A percentile compares a stretch with the other conserved stretches of the same genome.
Evolutionary conservation across 2,113 vertebrate species (phyloP).

Genomic region (Apeltes quadracus): DNA sequence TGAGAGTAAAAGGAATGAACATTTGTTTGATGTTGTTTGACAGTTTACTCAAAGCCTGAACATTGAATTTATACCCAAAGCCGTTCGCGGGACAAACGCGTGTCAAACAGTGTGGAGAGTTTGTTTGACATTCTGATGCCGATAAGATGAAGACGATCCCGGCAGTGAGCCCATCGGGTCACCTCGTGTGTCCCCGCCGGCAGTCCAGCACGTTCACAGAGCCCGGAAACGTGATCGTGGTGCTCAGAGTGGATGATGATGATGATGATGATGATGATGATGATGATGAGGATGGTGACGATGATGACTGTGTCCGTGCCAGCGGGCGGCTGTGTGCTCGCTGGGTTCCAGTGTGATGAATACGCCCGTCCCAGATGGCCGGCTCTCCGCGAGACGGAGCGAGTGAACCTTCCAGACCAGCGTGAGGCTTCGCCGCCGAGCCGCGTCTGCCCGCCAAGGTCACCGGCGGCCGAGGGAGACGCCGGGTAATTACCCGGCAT

Average conservation of each 20-base stretch:
- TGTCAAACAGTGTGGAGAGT: neutral
- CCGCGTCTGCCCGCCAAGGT: conserved; percentile 68
- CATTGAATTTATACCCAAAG: neutral
- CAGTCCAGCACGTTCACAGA: conserved; percentile 53
- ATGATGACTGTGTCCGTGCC: conserved; percentile 53
- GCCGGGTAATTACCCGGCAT: too few species aligned
- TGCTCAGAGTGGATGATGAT: conserved; percentile 46
- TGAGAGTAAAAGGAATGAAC: neutral
- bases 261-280: conserved; percentile 50
- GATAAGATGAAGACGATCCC: neutral
- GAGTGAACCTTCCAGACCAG: conserved; percentile 56
- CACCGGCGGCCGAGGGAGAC: conserved; percentile 59
- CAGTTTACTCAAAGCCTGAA: too few species aligned
- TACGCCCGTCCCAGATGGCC: conserved; percentile 75
- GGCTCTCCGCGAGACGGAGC: conserved; percentile 57
- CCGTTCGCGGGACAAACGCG: neutral
- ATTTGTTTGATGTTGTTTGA: neutral
- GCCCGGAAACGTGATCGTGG: conserved; percentile 51
- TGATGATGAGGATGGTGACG: conserved; percentile 17
- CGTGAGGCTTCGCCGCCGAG: conserved; percentile 44
- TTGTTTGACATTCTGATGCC: neutral
- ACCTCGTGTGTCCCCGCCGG: conserved; percentile 45
- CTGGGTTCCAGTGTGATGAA: conserved; percentile 62
- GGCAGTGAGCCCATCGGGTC: conserved; percentile 25
- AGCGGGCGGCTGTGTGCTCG: conserved; percentile 56